phyloP scores from a whole-genome alignment of 1,140 invertebrate species.

The Anastrepha obliqua region DNA sequence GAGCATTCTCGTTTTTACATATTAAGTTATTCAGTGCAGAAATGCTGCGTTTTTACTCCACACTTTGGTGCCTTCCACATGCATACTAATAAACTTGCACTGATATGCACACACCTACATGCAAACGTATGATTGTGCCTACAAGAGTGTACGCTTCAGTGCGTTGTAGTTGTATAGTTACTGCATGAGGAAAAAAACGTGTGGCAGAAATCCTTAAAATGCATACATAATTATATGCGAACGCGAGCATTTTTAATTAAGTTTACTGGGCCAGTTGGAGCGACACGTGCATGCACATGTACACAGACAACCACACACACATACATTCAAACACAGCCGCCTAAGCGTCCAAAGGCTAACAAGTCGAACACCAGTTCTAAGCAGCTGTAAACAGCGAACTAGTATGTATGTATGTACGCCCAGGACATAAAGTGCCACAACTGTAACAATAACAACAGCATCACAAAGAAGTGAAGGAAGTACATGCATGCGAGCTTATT shows the following conservation, averaged over 20 bases:
- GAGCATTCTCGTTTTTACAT: constrained; percentile 44
- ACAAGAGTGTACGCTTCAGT: neutral
- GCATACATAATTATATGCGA: constrained; percentile 49
- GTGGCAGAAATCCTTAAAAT: constrained; percentile 49
- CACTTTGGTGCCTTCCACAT: constrained; percentile 1
- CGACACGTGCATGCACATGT: neutral
- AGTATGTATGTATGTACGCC: neutral
- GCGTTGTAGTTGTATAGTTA: constrained; percentile 5
- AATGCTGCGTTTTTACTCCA: constrained; percentile 9
- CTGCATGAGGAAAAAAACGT: constrained; percentile 1
- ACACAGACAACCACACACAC: neutral
- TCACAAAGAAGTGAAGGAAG: constrained; percentile 18
- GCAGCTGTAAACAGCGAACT: neutral
- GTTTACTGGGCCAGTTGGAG: constrained; percentile 50
- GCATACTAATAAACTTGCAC: constrained; percentile 31
- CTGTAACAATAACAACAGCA: neutral
- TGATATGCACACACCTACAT: neutral
- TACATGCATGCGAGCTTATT: neutral
- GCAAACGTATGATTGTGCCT: too few relatives aligned
- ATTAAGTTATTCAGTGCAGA: constrained; percentile 45
- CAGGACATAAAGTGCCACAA: neutral
- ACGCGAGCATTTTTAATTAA: constrained; percentile 50
- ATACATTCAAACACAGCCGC: neutral
- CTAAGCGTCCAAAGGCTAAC: neutral
- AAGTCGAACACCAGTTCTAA: neutral